Evolutionary conservation across 2,888 invertebrate species (phyloP).

Genomic region (Noctua janthe): DNA sequence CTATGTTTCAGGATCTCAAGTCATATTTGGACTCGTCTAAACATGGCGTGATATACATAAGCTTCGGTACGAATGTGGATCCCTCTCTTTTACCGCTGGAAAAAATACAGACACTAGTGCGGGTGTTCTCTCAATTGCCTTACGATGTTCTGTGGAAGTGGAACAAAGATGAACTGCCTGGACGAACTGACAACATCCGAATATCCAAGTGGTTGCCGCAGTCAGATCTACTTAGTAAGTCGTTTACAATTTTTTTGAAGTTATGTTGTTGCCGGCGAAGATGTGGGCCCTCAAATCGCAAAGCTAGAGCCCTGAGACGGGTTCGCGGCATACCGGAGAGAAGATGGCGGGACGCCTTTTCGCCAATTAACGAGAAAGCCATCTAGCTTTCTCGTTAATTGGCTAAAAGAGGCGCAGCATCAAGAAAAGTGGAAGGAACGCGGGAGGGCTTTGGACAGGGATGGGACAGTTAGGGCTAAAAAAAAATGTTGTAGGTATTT

Average conservation of each 20-base stretch:
- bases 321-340: too few relatives aligned
- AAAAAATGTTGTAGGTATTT: too few relatives aligned
- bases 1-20: slow-evolving; percentile 74
- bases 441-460: too few relatives aligned
- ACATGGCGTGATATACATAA: slow-evolving; percentile 77
- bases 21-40: slow-evolving; percentile 75
- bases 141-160: slow-evolving; percentile 81
- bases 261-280: too few relatives aligned
- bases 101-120: slow-evolving; percentile 72
- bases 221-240: slow-evolving; percentile 70
- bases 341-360: too few relatives aligned
- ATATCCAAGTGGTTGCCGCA: slow-evolving; percentile 81
- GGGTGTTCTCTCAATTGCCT: slow-evolving; percentile 74
- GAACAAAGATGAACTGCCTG: slow-evolving; percentile 74
- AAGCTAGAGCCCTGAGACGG: too few relatives aligned
- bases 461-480: too few relatives aligned
- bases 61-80: slow-evolving; percentile 78
- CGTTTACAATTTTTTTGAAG: neutral
- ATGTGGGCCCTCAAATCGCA: too few relatives aligned
- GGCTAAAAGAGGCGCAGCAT: too few relatives aligned
- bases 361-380: too few relatives aligned
- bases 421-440: too few relatives aligned
- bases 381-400: too few relatives aligned
- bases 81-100: slow-evolving; percentile 72
- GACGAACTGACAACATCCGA: slow-evolving; percentile 72